These are phyloP conservation scores for Sphinx pinastri DNA, from an alignment of 2,888 invertebrate species.

Conservation along the genomic window DNA sequence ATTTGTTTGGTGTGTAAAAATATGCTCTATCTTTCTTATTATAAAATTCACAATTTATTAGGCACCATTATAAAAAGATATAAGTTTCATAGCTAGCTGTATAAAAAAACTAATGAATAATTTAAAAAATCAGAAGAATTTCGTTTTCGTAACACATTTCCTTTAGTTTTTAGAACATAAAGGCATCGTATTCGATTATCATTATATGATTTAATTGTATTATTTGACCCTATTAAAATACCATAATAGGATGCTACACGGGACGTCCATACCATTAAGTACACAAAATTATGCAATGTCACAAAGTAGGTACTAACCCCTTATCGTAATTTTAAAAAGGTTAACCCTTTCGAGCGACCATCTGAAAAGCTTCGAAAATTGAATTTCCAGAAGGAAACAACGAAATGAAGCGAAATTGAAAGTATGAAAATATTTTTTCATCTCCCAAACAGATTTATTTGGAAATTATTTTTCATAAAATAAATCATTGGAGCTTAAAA, in stretches of 20 bases:
- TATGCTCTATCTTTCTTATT: too few relatives aligned
- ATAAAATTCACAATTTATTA: too few relatives aligned
- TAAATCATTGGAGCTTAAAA: slow-evolving; percentile 11
- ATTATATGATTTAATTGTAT: too few relatives aligned
- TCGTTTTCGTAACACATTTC: too few relatives aligned
- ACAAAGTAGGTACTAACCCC: not conserved
- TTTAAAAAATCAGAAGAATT: too few relatives aligned
- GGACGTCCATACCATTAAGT: not conserved
- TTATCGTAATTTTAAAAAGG: slow-evolving; percentile 4
- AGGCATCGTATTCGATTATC: too few relatives aligned
- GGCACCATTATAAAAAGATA: too few relatives aligned
- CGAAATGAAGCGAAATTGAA: slow-evolving; percentile 13
- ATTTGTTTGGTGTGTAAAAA: too few relatives aligned
- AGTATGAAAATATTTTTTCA: not conserved
- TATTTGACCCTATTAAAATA: too few relatives aligned
- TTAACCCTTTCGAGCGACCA: slow-evolving; percentile 8
- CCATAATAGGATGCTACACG: not conserved
- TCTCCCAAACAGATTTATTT: slow-evolving; percentile 4
- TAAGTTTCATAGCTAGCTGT: too few relatives aligned
- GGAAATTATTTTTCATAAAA: slow-evolving; percentile 11
- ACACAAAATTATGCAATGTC: not conserved
- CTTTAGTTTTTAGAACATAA: too few relatives aligned
- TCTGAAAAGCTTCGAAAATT: slow-evolving; percentile 14
- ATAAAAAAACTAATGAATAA: too few relatives aligned
- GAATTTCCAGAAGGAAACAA: slow-evolving; percentile 18